Percentiles rank a stretch among this genome's conserved stretches.
These are phyloP conservation scores for Omphaloscelis lunosa DNA, from an alignment of 2,888 invertebrate genomes.

Conservation along the genomic window DNA sequence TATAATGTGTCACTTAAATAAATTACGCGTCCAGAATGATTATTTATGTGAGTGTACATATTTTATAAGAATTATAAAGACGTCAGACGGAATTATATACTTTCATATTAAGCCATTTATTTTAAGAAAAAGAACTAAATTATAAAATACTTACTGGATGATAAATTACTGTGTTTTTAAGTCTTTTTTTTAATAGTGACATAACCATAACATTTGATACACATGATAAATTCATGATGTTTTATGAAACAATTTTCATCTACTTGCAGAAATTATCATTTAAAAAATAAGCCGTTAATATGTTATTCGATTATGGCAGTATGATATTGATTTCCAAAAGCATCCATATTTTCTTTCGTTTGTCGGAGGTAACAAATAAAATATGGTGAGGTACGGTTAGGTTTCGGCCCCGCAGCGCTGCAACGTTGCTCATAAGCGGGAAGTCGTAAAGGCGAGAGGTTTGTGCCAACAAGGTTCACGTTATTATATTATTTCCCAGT, in stretches of 20 bases:
- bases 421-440: constrained; percentile 64
- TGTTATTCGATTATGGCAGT: neutral
- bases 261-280: neutral
- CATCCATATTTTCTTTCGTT: neutral
- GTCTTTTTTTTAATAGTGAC: constrained; percentile 8
- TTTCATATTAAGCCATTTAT: constrained; percentile 41
- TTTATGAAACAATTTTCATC: neutral
- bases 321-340: neutral
- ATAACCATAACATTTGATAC: neutral
- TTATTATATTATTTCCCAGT: constrained; percentile 56
- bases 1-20: constrained; percentile 56
- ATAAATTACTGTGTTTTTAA: constrained; percentile 32
- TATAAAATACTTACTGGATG: constrained; percentile 36
- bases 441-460: constrained; percentile 72
- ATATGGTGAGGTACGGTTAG: constrained; percentile 33
- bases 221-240: neutral
- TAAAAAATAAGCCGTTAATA: neutral
- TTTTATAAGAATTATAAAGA: constrained; percentile 60
- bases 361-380: constrained; percentile 33
- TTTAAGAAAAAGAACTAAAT: constrained; percentile 5
- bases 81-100: constrained; percentile 63
- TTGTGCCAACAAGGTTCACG: constrained; percentile 72
- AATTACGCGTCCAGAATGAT: constrained; percentile 53
- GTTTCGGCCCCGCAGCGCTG: constrained; percentile 48
- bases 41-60: constrained; percentile 47